Base-by-base conservation (phyloP, 2,113 vertebrate genomes). In the Axis porcinus region DNA sequence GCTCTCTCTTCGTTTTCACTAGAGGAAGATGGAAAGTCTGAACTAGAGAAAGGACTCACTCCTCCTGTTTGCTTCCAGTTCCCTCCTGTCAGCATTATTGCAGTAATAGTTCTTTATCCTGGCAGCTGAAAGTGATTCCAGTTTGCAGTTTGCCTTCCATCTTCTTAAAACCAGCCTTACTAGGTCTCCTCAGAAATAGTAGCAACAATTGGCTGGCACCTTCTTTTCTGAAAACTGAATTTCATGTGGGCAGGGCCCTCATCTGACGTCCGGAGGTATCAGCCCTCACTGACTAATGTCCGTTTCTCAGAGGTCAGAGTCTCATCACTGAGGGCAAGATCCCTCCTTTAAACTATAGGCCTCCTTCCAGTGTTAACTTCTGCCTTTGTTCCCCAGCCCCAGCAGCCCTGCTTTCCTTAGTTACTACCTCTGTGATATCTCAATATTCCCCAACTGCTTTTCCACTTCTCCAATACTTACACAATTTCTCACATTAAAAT, bases 401-500 rank as follows among this genome's bases (percentile, higher is more conserved):
- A 19, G 57, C 1, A 6, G 6, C 30, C 62, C 4, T 23, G n/a
- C 33, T 92, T 82, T 36, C 62, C 33, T 54, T 21, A 19, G 4
- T 62, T 33, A 33, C 21, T 84, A 1, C 36, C 0, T 45, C 19
- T 47, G 6, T 50, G 57, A 70, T 25, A 43, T 3, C 10, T 67
- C 55, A 40, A 0, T 40, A 25, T 43, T 60, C 2, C 54, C 55
- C 36, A 57, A 78, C 78, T 74, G 64, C 25, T 78, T 87, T 83
- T 89, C 45, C 21, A 62, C 10, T 25, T 95, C 60, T 76, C 27
- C 12, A 85, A 7, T 54, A 40, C 27, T 33, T 40, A 7, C 11
- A 81, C 67, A 86, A 76, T 78, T 83, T 89, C 47, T 97, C 47
- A 62, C n/a, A 57, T 50, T 92, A 45, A 36, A 13, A 45, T 82